A percentile compares a stretch with the other conserved stretches of the same genome.
These are phyloP conservation scores for Monodelphis domestica DNA, from an alignment of 2,797 vertebrate species.

Conservation along the genomic window DNA sequence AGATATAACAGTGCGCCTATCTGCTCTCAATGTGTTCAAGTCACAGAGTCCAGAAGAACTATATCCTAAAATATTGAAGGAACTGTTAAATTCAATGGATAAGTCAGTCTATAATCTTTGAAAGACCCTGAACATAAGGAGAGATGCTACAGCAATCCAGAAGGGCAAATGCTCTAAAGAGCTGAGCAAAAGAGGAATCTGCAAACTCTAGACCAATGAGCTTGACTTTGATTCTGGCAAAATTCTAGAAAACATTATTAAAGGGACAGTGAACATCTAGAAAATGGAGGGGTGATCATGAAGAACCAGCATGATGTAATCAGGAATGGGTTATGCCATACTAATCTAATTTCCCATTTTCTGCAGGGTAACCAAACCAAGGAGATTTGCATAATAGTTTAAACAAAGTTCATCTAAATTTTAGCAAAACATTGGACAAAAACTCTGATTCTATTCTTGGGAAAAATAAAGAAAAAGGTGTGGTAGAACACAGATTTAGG, in stretches of 20 bases:
- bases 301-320: neutral
- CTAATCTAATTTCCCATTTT: neutral
- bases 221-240: neutral
- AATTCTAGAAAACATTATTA: neutral
- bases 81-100: neutral
- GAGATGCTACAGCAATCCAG: neutral
- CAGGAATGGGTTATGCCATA: neutral
- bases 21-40: neutral
- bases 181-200: neutral
- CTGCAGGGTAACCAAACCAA: neutral
- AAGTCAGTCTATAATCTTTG: neutral
- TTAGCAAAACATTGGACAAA: no score
- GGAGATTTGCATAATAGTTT: no score
- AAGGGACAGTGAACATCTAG: neutral
- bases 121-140: neutral
- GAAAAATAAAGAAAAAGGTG: no score
- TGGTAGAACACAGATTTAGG: no score
- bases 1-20: neutral
- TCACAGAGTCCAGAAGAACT: neutral
- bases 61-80: neutral
- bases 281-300: neutral
- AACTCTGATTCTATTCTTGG: no score
- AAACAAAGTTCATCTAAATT: no score
- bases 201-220: neutral
- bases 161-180: neutral